Evolutionary conservation across 2,797 vertebrate species (phyloP), one percentile per base, ranked within the genome.

Genomic region (Siniperca obscura): DNA sequence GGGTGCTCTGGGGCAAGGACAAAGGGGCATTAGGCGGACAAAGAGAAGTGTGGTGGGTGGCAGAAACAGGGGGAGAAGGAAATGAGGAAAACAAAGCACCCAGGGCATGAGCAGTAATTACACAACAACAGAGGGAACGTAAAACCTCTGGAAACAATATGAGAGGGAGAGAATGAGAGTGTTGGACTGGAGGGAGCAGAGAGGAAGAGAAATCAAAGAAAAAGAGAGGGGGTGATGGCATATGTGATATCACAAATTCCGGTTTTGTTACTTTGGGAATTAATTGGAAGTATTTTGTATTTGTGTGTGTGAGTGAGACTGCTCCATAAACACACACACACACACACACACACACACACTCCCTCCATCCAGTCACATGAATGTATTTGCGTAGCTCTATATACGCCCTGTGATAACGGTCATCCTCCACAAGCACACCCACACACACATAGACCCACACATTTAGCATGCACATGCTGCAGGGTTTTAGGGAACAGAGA

Each of bases 21-120:
- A 93, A 92, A 93, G 72, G 84, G 89, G 91, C 84, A 90, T 95
- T 94, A 95, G 84, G 70, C 74, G 75, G 87, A 96, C 94, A 95
- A 95, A 95, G 93, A 90, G 88, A 93, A 90, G 86, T 76, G 86
- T 89, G 80, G 81, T 89, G 85, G 74, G 88, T 55, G 79, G 91
- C 93, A 94, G 76, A 91, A 92, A 86, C 68, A 59, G 68, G 83
- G 88, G 72, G 86, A 86, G 79, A 91, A 92, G 80, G 82, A 91
- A 93, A 71, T 12, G 3, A 70, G 81, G 70, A 70, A 88, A 87
- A 94, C 90, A 93, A 92, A 91, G 88, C 25, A 46, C 64, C 46
- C 73, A 14, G 85, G 81, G 83, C 86, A 92, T 91, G 92, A 87
- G 92, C 93, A 92, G 84, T 92, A 94, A 93, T 85, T 74, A 67